Base-by-base conservation (phyloP, 1,140 invertebrate genomes). In the Pseudomyrmex pallidus region DNA sequence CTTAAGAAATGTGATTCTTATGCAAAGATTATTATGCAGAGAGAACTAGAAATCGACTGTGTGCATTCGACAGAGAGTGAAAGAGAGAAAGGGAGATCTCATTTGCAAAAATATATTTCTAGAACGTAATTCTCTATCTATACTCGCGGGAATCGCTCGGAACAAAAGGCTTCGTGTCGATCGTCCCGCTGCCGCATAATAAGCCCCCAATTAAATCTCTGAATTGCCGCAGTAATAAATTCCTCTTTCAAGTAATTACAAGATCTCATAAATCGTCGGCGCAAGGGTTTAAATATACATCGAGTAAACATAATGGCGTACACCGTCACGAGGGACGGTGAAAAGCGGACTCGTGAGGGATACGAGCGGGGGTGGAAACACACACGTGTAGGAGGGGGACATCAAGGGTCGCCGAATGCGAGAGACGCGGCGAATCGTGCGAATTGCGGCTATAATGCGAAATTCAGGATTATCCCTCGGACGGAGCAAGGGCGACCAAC, bases 371-470 rank as follows among this genome's bases (percentile, higher is more conserved):
- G 25, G 50, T 15, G 59, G 54, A 10, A 52, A 5, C 25, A n/a
- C 7, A 44, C 22, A 77, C 52, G 61, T 74, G 61, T 74, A 68
- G 85, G 59, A 70, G 84, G 78, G 70, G 17, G 59, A 68, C 25
- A 22, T 17, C 52, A 82, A 87, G 82, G 82, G 85, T 84, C 63
- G 46, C 52, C 77, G 72, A 82, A 84, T 72, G 59, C 70, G 76
- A 74, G 35, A 35, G 83, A 85, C 74, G 59, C 83, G 73, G 63
- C 73, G 83, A 85, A 76, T 88, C 85, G 86, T 84, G 84, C 82
- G 88, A 90, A 89, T 87, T 90, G 80, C 66, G 78, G 72, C 72
- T 84, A 80, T 90, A 88, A 90, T 87, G 61, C 74, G 87, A 90
- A 88, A 88, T 90, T 90, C 80, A 73, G 80, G 85, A 74, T 90